Evolutionary conservation across 2,113 vertebrate genomes (phyloP).

Genomic region (Pteropus alecto): DNA sequence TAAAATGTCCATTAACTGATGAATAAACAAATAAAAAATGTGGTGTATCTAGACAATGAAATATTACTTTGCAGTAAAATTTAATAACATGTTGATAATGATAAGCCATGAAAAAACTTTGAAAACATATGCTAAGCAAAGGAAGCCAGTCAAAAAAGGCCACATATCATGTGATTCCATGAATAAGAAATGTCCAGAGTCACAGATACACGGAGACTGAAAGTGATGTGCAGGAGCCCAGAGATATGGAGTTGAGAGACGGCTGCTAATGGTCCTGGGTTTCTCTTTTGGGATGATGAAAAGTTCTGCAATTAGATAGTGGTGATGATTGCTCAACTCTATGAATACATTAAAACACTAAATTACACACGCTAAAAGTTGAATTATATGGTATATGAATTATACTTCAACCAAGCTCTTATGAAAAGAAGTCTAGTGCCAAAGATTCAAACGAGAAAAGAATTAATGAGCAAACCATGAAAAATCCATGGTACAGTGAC

Average conservation of each 20-base stretch:
- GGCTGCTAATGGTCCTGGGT: neutral
- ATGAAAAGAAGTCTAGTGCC: neutral
- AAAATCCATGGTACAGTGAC: neutral
- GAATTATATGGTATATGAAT: neutral
- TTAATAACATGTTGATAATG: neutral
- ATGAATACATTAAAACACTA: neutral
- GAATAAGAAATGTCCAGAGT: neutral
- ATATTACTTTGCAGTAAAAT: neutral
- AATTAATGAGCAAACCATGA: neutral
- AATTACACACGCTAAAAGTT: neutral
- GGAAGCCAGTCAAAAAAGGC: neutral
- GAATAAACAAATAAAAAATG: neutral
- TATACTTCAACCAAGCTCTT: neutral
- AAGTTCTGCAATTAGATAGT: neutral
- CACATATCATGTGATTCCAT: neutral
- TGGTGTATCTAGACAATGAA: neutral
- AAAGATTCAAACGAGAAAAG: neutral
- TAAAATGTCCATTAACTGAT: neutral
- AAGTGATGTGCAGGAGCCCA: neutral
- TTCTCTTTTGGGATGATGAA: neutral
- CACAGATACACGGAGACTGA: neutral
- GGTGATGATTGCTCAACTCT: neutral
- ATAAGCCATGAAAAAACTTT: neutral
- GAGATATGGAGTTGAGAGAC: neutral
- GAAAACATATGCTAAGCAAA: neutral